Base-by-base conservation (phyloP, 2,797 vertebrate genomes). In the Phrynocephalus guinanensis region DNA sequence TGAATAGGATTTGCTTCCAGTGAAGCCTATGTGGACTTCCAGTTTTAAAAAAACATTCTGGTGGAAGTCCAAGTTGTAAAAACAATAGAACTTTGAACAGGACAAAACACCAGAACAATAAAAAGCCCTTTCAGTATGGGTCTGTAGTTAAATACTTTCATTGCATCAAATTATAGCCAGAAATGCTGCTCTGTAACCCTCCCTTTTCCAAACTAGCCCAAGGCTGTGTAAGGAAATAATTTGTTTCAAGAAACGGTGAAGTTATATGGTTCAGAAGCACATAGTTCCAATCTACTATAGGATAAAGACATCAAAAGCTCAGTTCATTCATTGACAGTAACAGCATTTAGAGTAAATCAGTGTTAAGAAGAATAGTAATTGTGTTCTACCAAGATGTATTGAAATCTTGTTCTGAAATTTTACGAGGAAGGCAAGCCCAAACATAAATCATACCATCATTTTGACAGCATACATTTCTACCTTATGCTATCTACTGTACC, bases 281-380 rank as follows among this genome's bases (percentile, higher is more conserved):
- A 44, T 91, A 44, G 83, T 83, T 88, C 44, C 16, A 73, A 76
- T 38, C 87, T 10, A 76, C 18, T 30, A 80, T 48, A 86, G 50
- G 22, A 38, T 22, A 26, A 60, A 82, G 56, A 77, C 9, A 52
- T 52, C 71, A 75, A 82, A 73, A 48, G 38, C 48, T 13, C 82
- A 24, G 71, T n/a, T 89, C 81, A 85, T 24, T 2, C 33, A 68
- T 5, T 76, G 38, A 76, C 24, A 82, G 56, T 38, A 22, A 44
- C 48, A 82, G 15, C 5, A 48, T 82, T 87, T 52, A 88, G 88
- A 88, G 20, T 85, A 84, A 90, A 91, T 90, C 73, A 84, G 6
- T 76, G 30, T 5, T 73, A 20, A 86, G 18, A 33, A 38, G 60
- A 83, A 87, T 82, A 89, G 71, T 82, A 86, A 87, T 83, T 44